Evolutionary conservation across 1,140 invertebrate species (phyloP).

Genomic region (Drosophila seguyi): DNA sequence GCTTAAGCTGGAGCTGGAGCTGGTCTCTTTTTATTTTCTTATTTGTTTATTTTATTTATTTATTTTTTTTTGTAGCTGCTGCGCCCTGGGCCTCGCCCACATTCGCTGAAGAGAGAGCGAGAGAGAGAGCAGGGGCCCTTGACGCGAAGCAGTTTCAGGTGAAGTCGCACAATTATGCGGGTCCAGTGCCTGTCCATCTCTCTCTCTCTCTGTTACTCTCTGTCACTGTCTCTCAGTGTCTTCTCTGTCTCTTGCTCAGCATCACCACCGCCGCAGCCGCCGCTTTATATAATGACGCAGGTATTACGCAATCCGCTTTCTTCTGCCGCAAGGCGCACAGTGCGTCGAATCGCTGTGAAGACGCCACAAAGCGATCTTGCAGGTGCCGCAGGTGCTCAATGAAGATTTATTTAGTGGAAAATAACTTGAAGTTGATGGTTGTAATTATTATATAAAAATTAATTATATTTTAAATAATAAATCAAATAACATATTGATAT

Average conservation of each 20-base stretch:
- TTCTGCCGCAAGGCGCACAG: conserved; percentile 58
- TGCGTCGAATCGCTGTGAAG: conserved; percentile 6
- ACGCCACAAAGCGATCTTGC: conserved; percentile 8
- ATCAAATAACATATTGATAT: background rate
- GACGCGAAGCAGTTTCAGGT: conserved; percentile 42
- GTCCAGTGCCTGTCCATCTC: conserved; percentile 37
- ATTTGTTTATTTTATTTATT: conserved; percentile 14
- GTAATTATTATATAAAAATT: no score
- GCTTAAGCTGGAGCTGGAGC: background rate
- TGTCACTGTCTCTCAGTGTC: background rate
- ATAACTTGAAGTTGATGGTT: background rate
- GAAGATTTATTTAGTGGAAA: background rate
- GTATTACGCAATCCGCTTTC: conserved; percentile 76
- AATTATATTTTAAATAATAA: background rate
- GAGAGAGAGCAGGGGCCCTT: conserved; percentile 26
- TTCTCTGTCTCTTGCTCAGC: conserved; percentile 9
- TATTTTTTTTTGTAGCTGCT: conserved; percentile 37
- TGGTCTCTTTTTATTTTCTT: conserved; percentile 20
- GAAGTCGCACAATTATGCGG: conserved; percentile 70
- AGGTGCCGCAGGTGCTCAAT: background rate
- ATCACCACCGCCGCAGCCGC: conserved; percentile 11
- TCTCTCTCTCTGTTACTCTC: background rate
- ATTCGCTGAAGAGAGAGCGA: conserved; percentile 17
- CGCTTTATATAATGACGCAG: conserved; percentile 66
- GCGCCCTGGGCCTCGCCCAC: conserved; percentile 61